A percentile compares a stretch with the other conserved stretches of the same genome.
These are phyloP conservation scores for Plagiodera versicolora DNA, from an alignment of 2,888 invertebrate genomes.

Conservation along the genomic window DNA sequence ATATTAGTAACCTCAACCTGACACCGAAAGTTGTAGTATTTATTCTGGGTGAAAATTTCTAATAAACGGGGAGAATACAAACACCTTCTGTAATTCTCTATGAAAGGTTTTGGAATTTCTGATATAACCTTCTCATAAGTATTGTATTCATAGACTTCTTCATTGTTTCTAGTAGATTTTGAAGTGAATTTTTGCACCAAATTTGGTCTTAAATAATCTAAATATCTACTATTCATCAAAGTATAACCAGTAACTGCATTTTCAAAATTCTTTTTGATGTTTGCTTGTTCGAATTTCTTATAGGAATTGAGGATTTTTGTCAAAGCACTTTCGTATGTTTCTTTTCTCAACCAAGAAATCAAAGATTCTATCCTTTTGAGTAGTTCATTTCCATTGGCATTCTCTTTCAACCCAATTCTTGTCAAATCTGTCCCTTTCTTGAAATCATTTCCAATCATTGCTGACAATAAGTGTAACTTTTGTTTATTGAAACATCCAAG, in stretches of 20 bases:
- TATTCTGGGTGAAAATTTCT: constrained; percentile 66
- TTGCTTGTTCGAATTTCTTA: constrained; percentile 58
- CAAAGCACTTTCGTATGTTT: constrained; percentile 72
- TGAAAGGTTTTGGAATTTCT: constrained; percentile 60
- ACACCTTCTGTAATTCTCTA: constrained; percentile 63
- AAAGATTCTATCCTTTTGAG: constrained; percentile 68
- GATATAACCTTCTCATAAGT: constrained; percentile 50
- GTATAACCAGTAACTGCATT: constrained; percentile 68
- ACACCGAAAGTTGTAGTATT: constrained; percentile 64
- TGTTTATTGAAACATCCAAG: constrained; percentile 62
- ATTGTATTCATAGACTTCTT: constrained; percentile 17
- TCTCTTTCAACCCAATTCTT: constrained; percentile 59
- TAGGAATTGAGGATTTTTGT: constrained; percentile 66
- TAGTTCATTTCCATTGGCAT: constrained; percentile 78
- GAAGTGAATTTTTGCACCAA: constrained; percentile 5
- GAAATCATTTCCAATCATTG: constrained; percentile 86
- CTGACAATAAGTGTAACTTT: constrained; percentile 74
- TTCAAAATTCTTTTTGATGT: constrained; percentile 62
- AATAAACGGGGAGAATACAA: constrained; percentile 68
- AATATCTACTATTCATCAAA: constrained; percentile 60
- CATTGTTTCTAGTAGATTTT: constrained; percentile 16
- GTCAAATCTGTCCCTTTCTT: constrained; percentile 17
- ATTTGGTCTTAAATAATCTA: constrained; percentile 58
- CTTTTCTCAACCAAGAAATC: constrained; percentile 75
- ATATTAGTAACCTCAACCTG: constrained; percentile 72